phyloP scores from a whole-genome alignment of 2,797 vertebrate species.

The Rousettus madagascariensis region DNA sequence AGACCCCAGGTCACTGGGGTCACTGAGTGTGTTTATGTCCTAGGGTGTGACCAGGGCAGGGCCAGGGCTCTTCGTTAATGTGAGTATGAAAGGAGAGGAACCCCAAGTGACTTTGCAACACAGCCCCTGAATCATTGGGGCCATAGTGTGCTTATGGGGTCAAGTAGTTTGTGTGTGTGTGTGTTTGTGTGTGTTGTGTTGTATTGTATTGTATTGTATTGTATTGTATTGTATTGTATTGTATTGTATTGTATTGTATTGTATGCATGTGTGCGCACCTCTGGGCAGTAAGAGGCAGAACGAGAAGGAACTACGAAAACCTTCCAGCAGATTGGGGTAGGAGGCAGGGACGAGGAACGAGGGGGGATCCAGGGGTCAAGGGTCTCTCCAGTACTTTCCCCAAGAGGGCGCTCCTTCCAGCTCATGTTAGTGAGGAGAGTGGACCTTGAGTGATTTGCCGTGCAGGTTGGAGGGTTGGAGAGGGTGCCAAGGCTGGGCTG shows the following conservation, averaged over 20 bases:
- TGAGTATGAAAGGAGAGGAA: not conserved
- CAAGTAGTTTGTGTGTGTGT: not conserved
- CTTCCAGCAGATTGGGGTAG: not conserved
- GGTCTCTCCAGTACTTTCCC: not conserved
- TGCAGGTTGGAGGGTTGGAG: not conserved
- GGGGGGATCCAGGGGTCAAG: not conserved
- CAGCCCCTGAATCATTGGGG: not conserved
- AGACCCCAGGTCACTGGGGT: slow-evolving; percentile 35
- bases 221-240: not conserved
- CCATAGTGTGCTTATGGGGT: not conserved
- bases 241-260: not conserved
- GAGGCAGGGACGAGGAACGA: not conserved
- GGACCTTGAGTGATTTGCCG: not conserved
- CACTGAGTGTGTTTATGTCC: slow-evolving; percentile 3
- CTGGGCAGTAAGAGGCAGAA: not conserved
- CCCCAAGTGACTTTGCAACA: not conserved
- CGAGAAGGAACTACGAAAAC: not conserved
- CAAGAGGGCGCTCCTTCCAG: not conserved
- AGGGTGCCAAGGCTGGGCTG: not conserved
- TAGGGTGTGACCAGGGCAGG: not conserved
- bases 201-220: not conserved
- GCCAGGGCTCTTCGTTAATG: not conserved
- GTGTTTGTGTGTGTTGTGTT: not conserved
- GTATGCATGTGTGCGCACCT: not conserved
- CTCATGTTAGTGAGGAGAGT: not conserved